Evolutionary conservation across 2,113 vertebrate genomes (phyloP).

Genomic region (Thinocorus orbignyianus): DNA sequence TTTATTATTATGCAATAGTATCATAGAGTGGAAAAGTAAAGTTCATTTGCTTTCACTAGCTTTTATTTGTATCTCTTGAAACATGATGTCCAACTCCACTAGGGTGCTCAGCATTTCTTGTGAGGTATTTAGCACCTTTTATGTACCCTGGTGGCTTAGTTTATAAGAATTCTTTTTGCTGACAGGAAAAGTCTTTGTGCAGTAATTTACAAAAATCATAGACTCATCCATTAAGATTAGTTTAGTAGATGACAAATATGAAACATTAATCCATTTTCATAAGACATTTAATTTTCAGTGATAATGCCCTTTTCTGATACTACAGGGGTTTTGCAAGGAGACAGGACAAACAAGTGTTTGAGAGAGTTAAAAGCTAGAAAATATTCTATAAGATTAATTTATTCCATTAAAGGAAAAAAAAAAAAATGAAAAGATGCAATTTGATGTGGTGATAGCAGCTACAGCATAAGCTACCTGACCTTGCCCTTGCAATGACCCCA

Average conservation of each 20-base stretch:
- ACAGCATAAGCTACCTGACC: neutral
- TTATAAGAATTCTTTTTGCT: neutral
- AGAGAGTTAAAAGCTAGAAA: neutral
- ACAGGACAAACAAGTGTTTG: neutral
- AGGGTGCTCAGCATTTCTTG: neutral
- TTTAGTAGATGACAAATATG: neutral
- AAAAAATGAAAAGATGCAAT: neutral
- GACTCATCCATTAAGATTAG: neutral
- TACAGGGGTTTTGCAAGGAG: neutral
- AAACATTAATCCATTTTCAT: neutral
- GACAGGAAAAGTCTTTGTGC: neutral
- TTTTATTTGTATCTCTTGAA: neutral
- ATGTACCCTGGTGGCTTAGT: neutral
- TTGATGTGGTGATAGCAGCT: slow-evolving; percentile 8
- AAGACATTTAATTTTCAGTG: neutral
- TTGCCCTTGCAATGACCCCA: neutral
- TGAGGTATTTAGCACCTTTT: neutral
- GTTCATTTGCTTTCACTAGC: neutral
- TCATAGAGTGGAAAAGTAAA: neutral
- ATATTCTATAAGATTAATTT: neutral
- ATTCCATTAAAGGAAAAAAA: neutral
- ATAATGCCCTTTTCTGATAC: neutral
- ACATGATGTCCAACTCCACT: neutral
- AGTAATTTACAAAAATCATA: neutral
- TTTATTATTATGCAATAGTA: neutral